Conservation (phyloP, 2,113 vertebrate species). For the Rhinichthys klamathensis region DNA sequence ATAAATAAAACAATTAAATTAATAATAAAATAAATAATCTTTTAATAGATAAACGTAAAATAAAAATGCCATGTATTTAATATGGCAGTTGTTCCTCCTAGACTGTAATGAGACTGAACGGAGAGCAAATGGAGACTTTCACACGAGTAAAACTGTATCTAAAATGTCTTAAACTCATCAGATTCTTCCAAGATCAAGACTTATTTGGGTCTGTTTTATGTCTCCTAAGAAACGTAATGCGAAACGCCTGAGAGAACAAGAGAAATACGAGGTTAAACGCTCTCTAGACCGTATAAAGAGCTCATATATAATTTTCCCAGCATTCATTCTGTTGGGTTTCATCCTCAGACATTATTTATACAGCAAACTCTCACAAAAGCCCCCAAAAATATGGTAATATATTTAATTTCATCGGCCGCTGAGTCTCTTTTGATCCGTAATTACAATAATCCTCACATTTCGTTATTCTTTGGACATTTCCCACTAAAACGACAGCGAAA, state of each 20-base stretch:
- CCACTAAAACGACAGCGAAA: background rate
- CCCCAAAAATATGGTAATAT: slow-evolving; percentile 59
- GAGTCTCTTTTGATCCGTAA: background rate
- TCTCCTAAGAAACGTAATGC: too few relatives aligned
- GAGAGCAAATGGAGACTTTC: background rate
- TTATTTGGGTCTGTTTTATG: too few relatives aligned
- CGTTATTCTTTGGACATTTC: background rate
- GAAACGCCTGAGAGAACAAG: too few relatives aligned
- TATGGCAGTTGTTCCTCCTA: background rate
- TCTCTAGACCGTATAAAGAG: too few relatives aligned
- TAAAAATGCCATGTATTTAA: background rate
- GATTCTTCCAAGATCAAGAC: too few relatives aligned
- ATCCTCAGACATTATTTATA: slow-evolving; percentile 61
- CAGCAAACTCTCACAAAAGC: slow-evolving; percentile 55
- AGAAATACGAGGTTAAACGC: too few relatives aligned
- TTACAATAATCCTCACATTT: background rate
- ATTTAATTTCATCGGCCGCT: slow-evolving; percentile 43
- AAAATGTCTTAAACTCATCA: background rate
- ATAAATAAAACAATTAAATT: background rate
- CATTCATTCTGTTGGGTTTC: slow-evolving; percentile 59
- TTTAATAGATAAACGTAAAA: background rate
- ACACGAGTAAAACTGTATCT: background rate
- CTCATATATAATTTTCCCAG: slow-evolving; percentile 39
- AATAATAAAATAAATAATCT: background rate
- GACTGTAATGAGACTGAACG: background rate